phyloP scores from a whole-genome alignment of 2,113 vertebrate genomes.

The Brienomyrus brachyistius region DNA sequence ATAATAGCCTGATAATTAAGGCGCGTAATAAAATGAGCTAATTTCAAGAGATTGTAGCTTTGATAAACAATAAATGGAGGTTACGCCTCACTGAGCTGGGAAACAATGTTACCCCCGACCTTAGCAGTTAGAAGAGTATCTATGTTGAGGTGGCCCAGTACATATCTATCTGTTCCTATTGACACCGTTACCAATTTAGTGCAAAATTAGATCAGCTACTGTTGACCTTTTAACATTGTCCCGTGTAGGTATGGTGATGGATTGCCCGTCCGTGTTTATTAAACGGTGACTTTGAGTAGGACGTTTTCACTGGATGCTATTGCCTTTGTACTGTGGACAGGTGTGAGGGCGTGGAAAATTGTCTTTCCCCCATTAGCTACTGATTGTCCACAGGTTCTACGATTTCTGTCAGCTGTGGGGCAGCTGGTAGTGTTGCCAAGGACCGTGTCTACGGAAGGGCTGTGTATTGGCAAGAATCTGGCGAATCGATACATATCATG shows the following conservation, averaged over 20 bases:
- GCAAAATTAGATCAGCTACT: conserved; percentile 85
- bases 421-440: neutral
- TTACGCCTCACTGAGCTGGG: conserved; percentile 84
- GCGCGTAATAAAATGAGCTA: conserved; percentile 73
- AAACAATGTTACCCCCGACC: conserved; percentile 80
- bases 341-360: neutral
- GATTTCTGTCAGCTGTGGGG: neutral
- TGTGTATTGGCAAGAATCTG: neutral
- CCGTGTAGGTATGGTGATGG: conserved; percentile 64
- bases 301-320: conserved; percentile 52
- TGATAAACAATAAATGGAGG: conserved; percentile 78
- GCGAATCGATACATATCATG: neutral
- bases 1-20: conserved; percentile 77
- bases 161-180: conserved; percentile 91
- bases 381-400: neutral
- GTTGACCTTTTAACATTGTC: conserved; percentile 83
- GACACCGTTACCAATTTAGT: conserved; percentile 68
- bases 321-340: neutral
- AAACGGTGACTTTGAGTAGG: conserved; percentile 68
- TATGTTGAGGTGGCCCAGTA: conserved; percentile 81
- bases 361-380: neutral
- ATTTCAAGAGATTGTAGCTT: conserved; percentile 72
- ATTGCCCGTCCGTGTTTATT: conserved; percentile 90
- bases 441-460: neutral
- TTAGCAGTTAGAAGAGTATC: conserved; percentile 82